Base-by-base conservation (phyloP, 2,113 vertebrate genomes). In the Myodes glareolus region DNA sequence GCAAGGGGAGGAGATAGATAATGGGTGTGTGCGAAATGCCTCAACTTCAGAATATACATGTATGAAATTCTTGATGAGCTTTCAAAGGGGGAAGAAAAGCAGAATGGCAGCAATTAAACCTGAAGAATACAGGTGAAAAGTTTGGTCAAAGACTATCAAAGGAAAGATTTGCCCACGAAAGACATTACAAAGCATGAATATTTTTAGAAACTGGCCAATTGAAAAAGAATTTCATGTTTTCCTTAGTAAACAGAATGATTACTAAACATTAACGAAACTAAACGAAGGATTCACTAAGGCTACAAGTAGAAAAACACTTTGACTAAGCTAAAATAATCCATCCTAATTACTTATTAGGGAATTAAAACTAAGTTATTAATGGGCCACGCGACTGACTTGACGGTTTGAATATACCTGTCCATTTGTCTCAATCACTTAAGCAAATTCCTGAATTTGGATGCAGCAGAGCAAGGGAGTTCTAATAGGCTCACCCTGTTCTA, bases 171-270 rank as follows among this genome's bases (percentile, higher is more conserved):
- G 1, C 72, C 61, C n/a, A 21, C 33, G 42, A 94, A 96, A 94
- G 52, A 80, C n/a, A 78, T 14, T 42, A 6, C 39, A 42, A 39
- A 85, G 9, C 58, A 73, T 7, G 55, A 13, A 47, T 50, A 80
- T 16, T 93, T 88, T 94, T n/a, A 88, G 29, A 68, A 96, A 95
- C 36, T 91, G 19, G 3, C 61, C 91, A 9, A 25, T 78, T 89
- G 25, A 31, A 63, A 91, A 95, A 91, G 12, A 92, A 80, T 75
- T 90, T 90, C 85, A 33, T 11, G 12, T 78, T 93, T 78, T 68
- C 39, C 50, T 96, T 88, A 65, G 19, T 90, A 88, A 96, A 73
- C 42, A 88, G 19, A 93, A 95, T 65, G 90, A 90, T 93, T 94
- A 86, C 11, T 86, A 90, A 95, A 92, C 12, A 90, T 61, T 92